Evolutionary conservation across 2,797 vertebrate genomes (phyloP), one percentile per base, ranked within the genome.

Genomic region (Hafferia zeledoni): DNA sequence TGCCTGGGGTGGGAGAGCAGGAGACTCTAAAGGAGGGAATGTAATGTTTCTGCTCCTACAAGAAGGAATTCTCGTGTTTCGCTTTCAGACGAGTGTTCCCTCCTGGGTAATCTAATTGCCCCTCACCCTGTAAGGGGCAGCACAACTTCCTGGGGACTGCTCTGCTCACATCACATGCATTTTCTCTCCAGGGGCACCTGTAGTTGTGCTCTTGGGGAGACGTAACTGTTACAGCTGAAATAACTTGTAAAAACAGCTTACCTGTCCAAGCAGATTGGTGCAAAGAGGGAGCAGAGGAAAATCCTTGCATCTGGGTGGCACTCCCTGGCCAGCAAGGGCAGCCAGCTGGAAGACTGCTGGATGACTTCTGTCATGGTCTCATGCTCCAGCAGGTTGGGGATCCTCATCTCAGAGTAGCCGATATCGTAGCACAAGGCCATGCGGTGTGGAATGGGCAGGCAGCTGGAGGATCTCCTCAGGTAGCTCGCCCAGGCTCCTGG

Each of bases 271-370:
- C 99, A 99, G 94, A 99, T 97, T 2, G 98, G 98, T 33, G 98
- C 98, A 80, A 99, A 99, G 49, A 99, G 98, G 25, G 98, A 99
- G 96, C 99, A 99, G 93, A 99, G 98, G 97, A 99, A 98, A 89
- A 99, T 98, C 84, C 97, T 97, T 53, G 98, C 98, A 0, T 98
- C 98, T 2, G 98, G 98, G 86, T 99, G 98, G 90, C 98, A 99
- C 86, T 99, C 98, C 89, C 98, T 95, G 81, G 98, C 98, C 17
- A 99, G 98, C 57, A 99, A 98, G 30, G 98, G 98, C 95, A 99
- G 95, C 98, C 98, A 99, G 97, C 98, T 98, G 93, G 98, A 97
- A 56, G 98, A 98, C 84, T 99, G 98, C 95, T 99, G 98, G 43
- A 98, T 98, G 41, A 98, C 98, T 95, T 99, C 98, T 13, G 98